Evolutionary conservation across 2,888 invertebrate genomes (phyloP), one percentile per base, ranked within the genome.

Genomic region (Spodoptera littoralis): DNA sequence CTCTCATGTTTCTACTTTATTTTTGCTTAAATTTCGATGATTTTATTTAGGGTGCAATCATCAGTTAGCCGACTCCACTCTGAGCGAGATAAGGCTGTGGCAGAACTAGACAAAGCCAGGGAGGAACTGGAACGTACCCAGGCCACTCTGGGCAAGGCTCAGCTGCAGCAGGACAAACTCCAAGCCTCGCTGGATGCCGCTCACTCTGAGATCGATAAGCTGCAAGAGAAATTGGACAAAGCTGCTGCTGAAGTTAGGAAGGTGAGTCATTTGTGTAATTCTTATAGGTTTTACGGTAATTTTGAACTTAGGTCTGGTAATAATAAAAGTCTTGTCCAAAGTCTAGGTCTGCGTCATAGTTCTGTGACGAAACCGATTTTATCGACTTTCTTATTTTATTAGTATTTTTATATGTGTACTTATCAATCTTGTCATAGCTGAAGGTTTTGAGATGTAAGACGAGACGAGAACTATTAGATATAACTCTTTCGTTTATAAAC

Each of bases 101-200:
- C 96, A 56, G 98, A 98, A 84, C 94, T 98, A 72, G 98, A 98
- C 87, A 98, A 98, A 89, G 96, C 97, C 45, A 95, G 97, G 76
- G 98, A 98, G 90, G 98, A 98, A 90, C 95, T 98, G 83, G 98
- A 98, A 92, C 95, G 98, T 72, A 97, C 97, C 30, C 98, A 98
- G 90, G 98, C 97, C 36, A 98, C 98, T 53, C 96, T 98, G 62
- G 98, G 98, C 87, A 98, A 98, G 92, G 97, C 98, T 66, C 98
- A 98, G 91, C 94, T 98, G 63, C 98, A 98, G 86, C 98, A 98
- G 87, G 98, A 98, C 92, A 98, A 98, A 91, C 94, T 98, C 58
- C 98, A 98, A 91, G 97, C 97, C 74, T 95, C 97, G 11, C 95
- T 98, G 78, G 98, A 98, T 92, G 97, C 98, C 85, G 97, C 98